phyloP scores from a whole-genome alignment of 2,888 invertebrate genomes.

The Hirtodrosophila histrioides region DNA sequence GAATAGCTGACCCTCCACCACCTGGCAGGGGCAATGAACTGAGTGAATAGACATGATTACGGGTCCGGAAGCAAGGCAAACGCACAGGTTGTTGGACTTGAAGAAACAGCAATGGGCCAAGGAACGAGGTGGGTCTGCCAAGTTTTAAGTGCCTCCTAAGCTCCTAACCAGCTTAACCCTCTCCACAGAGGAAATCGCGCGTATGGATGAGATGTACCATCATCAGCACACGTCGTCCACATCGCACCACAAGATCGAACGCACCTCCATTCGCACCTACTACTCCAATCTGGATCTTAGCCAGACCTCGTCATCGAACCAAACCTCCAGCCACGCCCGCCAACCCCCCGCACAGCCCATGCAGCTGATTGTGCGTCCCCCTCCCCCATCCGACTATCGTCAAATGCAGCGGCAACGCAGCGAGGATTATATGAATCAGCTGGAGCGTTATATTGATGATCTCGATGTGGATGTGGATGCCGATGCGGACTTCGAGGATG shows the following conservation, averaged over 20 bases:
- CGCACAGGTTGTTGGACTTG: slow-evolving; percentile 90
- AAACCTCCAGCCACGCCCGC: slow-evolving; percentile 54
- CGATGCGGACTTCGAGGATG: slow-evolving; percentile 76
- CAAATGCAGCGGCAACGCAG: slow-evolving; percentile 65
- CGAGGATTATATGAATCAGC: slow-evolving; percentile 73
- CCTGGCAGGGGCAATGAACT: slow-evolving; percentile 66
- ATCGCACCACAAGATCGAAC: slow-evolving; percentile 84
- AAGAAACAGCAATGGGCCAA: slow-evolving; percentile 97
- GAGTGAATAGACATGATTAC: slow-evolving; percentile 75
- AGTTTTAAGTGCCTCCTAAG: too few relatives aligned
- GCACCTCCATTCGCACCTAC: slow-evolving; percentile 84
- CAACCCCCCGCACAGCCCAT: slow-evolving; percentile 29
- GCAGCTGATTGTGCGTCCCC: slow-evolving; percentile 49
- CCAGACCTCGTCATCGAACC: slow-evolving; percentile 66
- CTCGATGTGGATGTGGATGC: slow-evolving; percentile 56
- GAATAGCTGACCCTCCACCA: slow-evolving; percentile 11
- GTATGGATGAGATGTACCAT: slow-evolving; percentile 90
- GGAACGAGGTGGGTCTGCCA: slow-evolving; percentile 90
- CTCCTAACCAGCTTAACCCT: background rate
- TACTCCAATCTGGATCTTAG: slow-evolving; percentile 84
- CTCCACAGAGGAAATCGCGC: slow-evolving; percentile 91
- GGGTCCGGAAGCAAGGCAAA: slow-evolving; percentile 80
- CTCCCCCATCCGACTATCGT: slow-evolving; percentile 29
- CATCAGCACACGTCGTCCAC: slow-evolving; percentile 83
- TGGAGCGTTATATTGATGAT: slow-evolving; percentile 71